phyloP scores from a whole-genome alignment of 2,113 vertebrate genomes.

The Cephalopholis sonnerati region DNA sequence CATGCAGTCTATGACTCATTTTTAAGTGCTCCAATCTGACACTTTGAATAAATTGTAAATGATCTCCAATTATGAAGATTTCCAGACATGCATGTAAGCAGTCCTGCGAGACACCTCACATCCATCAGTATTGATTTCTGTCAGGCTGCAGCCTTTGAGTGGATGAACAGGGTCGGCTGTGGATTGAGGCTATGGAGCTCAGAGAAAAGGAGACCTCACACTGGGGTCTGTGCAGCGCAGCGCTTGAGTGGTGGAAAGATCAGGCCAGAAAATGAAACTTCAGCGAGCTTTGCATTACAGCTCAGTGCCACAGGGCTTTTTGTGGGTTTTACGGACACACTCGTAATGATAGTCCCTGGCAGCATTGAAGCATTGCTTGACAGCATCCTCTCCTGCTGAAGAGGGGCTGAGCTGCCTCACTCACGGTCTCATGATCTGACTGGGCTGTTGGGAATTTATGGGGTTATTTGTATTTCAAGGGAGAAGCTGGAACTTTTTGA shows the following conservation, averaged over 20 bases:
- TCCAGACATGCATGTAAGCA: background rate
- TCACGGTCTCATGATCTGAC: conserved; percentile 5
- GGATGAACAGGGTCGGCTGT: conserved; percentile 34
- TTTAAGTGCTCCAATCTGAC: no score
- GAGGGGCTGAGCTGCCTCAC: conserved; percentile 20
- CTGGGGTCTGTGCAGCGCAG: background rate
- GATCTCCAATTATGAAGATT: conserved; percentile 22
- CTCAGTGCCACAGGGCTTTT: conserved; percentile 62
- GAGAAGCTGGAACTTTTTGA: background rate
- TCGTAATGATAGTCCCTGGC: conserved; percentile 44
- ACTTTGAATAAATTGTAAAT: background rate
- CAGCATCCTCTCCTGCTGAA: conserved; percentile 37
- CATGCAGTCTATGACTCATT: background rate
- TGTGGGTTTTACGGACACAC: conserved; percentile 31
- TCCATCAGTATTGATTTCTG: conserved; percentile 44
- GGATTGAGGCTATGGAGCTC: conserved; percentile 7
- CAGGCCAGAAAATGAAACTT: conserved; percentile 43
- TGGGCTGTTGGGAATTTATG: background rate
- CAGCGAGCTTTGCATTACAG: conserved; percentile 44
- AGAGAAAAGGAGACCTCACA: conserved; percentile 5
- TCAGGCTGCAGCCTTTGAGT: conserved; percentile 27
- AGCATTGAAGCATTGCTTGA: conserved; percentile 19
- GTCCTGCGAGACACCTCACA: conserved; percentile 4
- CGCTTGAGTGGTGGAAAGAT: conserved; percentile 27
- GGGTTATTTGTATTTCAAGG: background rate